These are phyloP conservation scores for Sebastes fasciatus DNA, from an alignment of 2,113 vertebrate species.

Conservation along the genomic window DNA sequence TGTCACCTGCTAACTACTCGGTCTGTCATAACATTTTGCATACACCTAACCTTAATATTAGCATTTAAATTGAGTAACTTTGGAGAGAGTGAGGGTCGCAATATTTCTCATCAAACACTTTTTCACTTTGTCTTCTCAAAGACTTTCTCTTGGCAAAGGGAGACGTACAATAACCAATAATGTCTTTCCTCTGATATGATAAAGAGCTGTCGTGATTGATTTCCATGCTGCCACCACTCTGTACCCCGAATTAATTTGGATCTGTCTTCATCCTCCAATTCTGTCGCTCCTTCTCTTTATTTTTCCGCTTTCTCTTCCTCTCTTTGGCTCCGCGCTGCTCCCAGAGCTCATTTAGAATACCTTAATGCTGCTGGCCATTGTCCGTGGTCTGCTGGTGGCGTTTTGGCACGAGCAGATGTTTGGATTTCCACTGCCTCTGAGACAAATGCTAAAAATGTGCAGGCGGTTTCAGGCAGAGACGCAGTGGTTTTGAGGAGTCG, in stretches of 20 bases:
- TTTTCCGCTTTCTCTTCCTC: background rate
- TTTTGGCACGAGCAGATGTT: slow-evolving; percentile 58
- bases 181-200: slow-evolving; percentile 59
- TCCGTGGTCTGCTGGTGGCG: slow-evolving; percentile 45
- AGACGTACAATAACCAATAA: slow-evolving; percentile 49
- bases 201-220: slow-evolving; percentile 70
- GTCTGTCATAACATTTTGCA: slow-evolving; percentile 32
- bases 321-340: background rate
- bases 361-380: slow-evolving; percentile 44
- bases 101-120: slow-evolving; percentile 37
- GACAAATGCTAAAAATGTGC: slow-evolving; percentile 56
- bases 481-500: slow-evolving; percentile 20
- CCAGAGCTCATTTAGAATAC: slow-evolving; percentile 48
- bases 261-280: slow-evolving; percentile 29
- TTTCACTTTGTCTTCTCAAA: slow-evolving; percentile 36
- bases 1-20: slow-evolving; percentile 47
- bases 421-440: slow-evolving; percentile 45
- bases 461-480: slow-evolving; percentile 21
- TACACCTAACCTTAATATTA: slow-evolving; percentile 60
- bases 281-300: background rate
- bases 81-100: background rate
- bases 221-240: slow-evolving; percentile 44
- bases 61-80: slow-evolving; percentile 69
- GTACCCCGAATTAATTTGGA: slow-evolving; percentile 53
- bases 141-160: slow-evolving; percentile 29